A percentile compares a stretch with the other conserved stretches of the same genome.
These are phyloP conservation scores for Pseudochirops corinnae DNA, from an alignment of 2,797 vertebrate species.

Conservation along the genomic window DNA sequence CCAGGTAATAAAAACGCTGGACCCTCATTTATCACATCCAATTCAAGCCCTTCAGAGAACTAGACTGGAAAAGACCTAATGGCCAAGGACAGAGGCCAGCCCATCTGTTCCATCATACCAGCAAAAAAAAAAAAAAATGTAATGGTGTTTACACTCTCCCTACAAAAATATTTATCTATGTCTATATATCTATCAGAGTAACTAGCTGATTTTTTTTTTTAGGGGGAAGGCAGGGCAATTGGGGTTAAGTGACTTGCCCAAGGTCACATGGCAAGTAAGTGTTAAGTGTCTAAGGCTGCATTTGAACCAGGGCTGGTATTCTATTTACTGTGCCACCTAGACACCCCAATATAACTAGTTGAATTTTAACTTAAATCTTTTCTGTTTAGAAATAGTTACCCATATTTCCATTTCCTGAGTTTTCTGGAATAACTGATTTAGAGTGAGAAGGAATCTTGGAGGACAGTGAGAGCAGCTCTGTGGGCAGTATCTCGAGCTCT, in stretches of 20 bases:
- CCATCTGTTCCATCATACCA: neutral
- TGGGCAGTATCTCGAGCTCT: neutral
- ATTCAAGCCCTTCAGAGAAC: neutral
- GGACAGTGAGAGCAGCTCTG: neutral
- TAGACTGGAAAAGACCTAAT: neutral
- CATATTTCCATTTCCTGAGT: neutral
- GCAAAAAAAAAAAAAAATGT: neutral
- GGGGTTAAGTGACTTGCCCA: too few relatives aligned
- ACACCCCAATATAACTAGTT: neutral
- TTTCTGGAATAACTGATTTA: neutral
- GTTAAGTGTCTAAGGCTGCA: too few relatives aligned
- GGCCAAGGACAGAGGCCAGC: neutral
- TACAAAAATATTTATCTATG: neutral
- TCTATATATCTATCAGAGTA: too few relatives aligned
- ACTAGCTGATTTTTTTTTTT: too few relatives aligned
- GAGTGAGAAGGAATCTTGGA: neutral
- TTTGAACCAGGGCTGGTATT: too few relatives aligned
- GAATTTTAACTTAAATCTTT: neutral
- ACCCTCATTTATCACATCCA: neutral
- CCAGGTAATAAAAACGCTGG: neutral
- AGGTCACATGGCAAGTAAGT: too few relatives aligned
- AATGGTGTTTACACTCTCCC: neutral
- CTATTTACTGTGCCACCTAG: too few relatives aligned
- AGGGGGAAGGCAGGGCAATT: too few relatives aligned
- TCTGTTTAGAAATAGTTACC: neutral